Evolutionary conservation across 2,797 vertebrate species (phyloP).

Genomic region (Pangasius sanitwongsei): DNA sequence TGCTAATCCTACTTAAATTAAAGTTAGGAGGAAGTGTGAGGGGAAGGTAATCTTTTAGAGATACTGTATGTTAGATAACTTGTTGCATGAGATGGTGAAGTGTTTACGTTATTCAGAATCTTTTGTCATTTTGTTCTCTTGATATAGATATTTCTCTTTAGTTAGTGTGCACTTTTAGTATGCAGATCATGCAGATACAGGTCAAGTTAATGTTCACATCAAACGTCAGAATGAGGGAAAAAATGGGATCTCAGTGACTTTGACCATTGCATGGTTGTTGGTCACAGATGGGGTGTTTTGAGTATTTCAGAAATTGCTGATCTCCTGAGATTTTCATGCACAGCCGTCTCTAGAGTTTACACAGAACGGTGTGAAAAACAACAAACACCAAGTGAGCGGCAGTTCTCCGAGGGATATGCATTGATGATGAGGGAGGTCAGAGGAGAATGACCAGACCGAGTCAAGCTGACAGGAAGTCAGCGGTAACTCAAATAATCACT

Average conservation of each 20-base stretch:
- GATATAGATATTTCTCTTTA: not conserved
- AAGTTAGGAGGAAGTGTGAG: not conserved
- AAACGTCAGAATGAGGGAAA: not conserved
- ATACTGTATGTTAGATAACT: not conserved
- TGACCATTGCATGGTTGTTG: not conserved
- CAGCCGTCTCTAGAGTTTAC: not conserved
- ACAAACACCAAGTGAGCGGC: not conserved
- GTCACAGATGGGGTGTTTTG: not conserved
- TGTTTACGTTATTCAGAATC: not conserved
- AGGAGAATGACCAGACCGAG: not conserved
- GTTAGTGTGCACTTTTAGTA: not conserved
- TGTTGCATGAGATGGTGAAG: not conserved
- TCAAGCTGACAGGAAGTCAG: not conserved
- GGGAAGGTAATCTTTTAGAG: not conserved
- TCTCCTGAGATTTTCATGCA: not conserved
- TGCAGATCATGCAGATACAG: not conserved
- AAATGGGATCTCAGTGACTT: not conserved
- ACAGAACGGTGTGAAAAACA: not conserved
- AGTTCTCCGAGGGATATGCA: not conserved
- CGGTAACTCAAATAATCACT: not conserved
- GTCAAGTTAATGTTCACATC: not conserved
- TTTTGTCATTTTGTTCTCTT: not conserved
- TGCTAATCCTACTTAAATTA: not conserved
- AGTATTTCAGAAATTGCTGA: not conserved
- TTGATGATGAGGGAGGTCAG: not conserved